Evolutionary conservation across 1,140 invertebrate species (phyloP).

Genomic region (Camponotus vicinus): DNA sequence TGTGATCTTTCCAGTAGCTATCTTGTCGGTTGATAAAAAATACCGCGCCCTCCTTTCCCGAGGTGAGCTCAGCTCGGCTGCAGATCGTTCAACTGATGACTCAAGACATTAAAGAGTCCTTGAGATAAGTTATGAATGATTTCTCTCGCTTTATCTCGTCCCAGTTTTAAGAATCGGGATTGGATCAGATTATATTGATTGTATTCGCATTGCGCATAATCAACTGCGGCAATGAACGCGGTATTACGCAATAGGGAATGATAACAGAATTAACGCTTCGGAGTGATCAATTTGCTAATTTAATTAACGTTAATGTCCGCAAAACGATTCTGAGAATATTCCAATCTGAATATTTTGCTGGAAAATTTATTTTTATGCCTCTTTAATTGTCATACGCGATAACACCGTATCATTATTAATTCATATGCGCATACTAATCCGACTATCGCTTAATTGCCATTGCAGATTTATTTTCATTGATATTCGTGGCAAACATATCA

Average conservation of each 20-base stretch:
- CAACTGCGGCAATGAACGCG: background rate
- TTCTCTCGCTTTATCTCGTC: slow-evolving; percentile 46
- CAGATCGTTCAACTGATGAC: slow-evolving; percentile 63
- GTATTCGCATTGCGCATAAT: slow-evolving; percentile 34
- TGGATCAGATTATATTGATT: slow-evolving; percentile 54
- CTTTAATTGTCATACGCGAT: slow-evolving; percentile 36
- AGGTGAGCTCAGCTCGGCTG: slow-evolving; percentile 31
- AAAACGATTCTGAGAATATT: slow-evolving; percentile 34
- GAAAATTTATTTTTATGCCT: slow-evolving; percentile 45
- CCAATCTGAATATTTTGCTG: slow-evolving; percentile 24
- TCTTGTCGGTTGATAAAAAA: slow-evolving; percentile 59
- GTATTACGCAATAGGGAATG: background rate
- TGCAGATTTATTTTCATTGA: slow-evolving; percentile 26
- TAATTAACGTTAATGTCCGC: slow-evolving; percentile 42
- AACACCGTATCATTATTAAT: slow-evolving; percentile 29
- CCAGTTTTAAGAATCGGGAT: slow-evolving; percentile 45
- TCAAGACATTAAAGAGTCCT: slow-evolving; percentile 64
- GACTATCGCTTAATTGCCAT: slow-evolving; percentile 15
- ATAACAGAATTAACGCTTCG: slow-evolving; percentile 30
- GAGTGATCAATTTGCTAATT: slow-evolving; percentile 42
- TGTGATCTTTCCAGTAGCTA: slow-evolving; percentile 30
- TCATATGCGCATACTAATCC: slow-evolving; percentile 15
- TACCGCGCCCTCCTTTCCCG: background rate
- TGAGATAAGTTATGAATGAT: slow-evolving; percentile 62
- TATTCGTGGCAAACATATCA: slow-evolving; percentile 11